Percentiles rank a stretch among this genome's conserved stretches.
These are phyloP conservation scores for Heteronetta atricapilla DNA, from an alignment of 2,113 vertebrate species.

Conservation along the genomic window DNA sequence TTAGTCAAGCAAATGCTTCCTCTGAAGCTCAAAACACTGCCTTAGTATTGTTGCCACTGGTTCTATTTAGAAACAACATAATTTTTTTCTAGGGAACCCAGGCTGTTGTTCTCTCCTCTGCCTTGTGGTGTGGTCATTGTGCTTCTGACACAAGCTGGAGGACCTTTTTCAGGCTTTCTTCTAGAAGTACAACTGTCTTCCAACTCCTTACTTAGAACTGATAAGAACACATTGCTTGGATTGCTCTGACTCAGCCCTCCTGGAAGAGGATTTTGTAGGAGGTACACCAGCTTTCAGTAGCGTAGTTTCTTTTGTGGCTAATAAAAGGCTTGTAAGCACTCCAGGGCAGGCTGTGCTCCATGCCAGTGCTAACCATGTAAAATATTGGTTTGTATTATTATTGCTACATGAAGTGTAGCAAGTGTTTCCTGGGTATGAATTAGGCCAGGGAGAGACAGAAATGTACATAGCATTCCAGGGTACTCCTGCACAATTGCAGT, in stretches of 20 bases:
- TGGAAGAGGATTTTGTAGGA: conserved; percentile 1
- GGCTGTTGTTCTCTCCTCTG: neutral
- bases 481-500: rapidly evolving
- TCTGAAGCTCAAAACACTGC: neutral
- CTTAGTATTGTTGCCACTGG: neutral
- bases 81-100: neutral
- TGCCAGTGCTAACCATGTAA: neutral
- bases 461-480: neutral
- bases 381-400: neutral
- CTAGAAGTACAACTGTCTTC: neutral
- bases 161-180: neutral
- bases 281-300: neutral
- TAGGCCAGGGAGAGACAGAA: neutral
- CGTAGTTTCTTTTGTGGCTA: neutral
- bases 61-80: neutral
- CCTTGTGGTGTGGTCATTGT: neutral
- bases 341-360: neutral
- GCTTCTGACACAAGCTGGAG: neutral
- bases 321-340: neutral
- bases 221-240: neutral
- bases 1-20: neutral
- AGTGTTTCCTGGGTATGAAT: conserved; percentile 31
- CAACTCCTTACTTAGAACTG: neutral
- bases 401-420: neutral
- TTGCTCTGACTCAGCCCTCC: neutral